These are phyloP conservation scores for Myiopsitta monachus DNA, from an alignment of 2,113 vertebrate genomes.

Conservation along the genomic window DNA sequence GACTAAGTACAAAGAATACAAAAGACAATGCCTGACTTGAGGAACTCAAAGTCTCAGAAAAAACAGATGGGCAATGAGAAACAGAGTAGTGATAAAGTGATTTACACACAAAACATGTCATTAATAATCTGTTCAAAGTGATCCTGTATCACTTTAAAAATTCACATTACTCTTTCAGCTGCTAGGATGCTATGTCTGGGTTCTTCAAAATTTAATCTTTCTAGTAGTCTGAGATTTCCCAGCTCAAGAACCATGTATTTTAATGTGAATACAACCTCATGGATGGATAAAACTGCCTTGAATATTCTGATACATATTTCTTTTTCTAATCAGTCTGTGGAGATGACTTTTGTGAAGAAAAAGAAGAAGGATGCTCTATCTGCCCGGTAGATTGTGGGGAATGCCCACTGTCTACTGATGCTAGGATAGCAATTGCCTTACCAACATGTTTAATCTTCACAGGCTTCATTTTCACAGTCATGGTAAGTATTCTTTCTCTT, in stretches of 20 bases:
- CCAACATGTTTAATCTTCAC: conserved; percentile 77
- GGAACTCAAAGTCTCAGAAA: neutral
- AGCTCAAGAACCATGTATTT: neutral
- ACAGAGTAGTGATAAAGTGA: neutral
- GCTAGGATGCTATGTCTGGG: neutral
- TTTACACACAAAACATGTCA: neutral
- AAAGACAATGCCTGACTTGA: neutral
- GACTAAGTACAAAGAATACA: neutral
- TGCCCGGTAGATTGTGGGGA: conserved; percentile 83
- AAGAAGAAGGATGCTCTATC: conserved; percentile 77
- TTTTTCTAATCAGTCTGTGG: conserved; percentile 76
- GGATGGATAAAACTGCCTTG: neutral
- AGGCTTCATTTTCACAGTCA: conserved; percentile 71
- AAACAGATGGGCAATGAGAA: neutral
- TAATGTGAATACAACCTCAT: neutral
- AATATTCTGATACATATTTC: neutral
- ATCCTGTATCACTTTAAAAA: neutral
- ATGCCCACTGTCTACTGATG: conserved; percentile 71
- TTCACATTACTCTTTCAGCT: neutral
- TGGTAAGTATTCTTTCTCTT: conserved; percentile 63
- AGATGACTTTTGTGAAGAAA: conserved; percentile 77
- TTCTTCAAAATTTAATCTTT: neutral
- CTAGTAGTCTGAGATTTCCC: neutral
- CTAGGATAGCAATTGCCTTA: conserved; percentile 74
- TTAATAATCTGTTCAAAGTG: neutral